phyloP scores from a whole-genome alignment of 2,797 vertebrate genomes.

The Epinephelus malabaricus region DNA sequence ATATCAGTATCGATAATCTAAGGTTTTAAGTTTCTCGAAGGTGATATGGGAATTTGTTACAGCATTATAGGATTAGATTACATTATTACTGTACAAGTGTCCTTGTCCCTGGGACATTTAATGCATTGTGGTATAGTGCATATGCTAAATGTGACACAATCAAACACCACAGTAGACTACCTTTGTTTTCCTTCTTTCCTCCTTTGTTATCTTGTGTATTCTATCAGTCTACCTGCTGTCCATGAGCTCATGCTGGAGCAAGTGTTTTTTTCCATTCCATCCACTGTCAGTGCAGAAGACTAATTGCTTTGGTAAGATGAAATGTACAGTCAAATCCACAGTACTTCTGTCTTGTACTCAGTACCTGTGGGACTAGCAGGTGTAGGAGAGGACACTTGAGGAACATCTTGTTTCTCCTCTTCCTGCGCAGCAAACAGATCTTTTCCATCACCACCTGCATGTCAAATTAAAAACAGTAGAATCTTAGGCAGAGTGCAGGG shows the following conservation, averaged over 20 bases:
- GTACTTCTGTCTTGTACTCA: background rate
- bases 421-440: constrained; percentile 76
- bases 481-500: background rate
- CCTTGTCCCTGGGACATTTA: background rate
- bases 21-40: background rate
- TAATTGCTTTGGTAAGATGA: background rate
- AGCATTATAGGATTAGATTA: background rate
- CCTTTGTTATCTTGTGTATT: background rate
- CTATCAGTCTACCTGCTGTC: background rate
- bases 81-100: background rate
- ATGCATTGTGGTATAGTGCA: background rate
- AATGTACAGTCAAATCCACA: background rate
- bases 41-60: background rate
- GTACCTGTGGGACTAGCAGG: constrained; percentile 82
- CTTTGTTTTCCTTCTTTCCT: no score
- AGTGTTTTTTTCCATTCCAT: background rate
- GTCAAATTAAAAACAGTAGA: background rate
- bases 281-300: background rate
- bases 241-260: background rate
- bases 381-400: constrained; percentile 66
- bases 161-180: no score
- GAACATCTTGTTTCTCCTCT: constrained; percentile 68
- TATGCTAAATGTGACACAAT: background rate
- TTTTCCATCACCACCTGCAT: constrained; percentile 55
- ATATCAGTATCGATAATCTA: background rate